Evolutionary conservation across 2,797 vertebrate genomes (phyloP).

Genomic region (Pseudochirops corinnae): DNA sequence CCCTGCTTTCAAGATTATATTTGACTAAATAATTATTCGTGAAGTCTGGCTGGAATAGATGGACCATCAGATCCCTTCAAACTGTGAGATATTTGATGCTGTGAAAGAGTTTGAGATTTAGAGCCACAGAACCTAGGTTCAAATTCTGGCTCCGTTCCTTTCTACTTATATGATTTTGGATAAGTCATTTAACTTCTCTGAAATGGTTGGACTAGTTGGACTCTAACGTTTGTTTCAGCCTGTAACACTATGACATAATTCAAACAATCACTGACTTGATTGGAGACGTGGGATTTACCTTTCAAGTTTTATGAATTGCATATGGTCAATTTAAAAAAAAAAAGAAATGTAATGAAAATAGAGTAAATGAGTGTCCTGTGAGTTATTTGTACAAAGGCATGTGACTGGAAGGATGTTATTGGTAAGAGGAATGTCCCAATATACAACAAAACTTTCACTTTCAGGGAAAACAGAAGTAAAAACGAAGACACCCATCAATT

Average conservation of each 20-base stretch:
- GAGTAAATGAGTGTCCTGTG: not conserved
- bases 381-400: not conserved
- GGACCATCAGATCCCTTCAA: not conserved
- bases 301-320: not conserved
- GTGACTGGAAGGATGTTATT: not conserved
- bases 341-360: not conserved
- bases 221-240: not conserved
- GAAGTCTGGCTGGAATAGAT: not conserved
- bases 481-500: not conserved
- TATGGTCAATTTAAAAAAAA: not conserved
- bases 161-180: not conserved
- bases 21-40: not conserved
- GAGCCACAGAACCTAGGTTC: not conserved
- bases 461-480: not conserved
- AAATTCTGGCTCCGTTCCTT: not conserved
- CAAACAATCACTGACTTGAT: not conserved
- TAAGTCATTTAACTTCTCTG: not conserved
- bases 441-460: not conserved
- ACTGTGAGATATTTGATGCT: not conserved
- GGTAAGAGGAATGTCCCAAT: not conserved
- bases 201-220: not conserved
- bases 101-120: not conserved
- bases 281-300: not conserved
- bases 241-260: not conserved
- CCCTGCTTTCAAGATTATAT: not conserved